Conservation (phyloP, 1,140 invertebrate species). For the Alviniconcha marisindica region DNA sequence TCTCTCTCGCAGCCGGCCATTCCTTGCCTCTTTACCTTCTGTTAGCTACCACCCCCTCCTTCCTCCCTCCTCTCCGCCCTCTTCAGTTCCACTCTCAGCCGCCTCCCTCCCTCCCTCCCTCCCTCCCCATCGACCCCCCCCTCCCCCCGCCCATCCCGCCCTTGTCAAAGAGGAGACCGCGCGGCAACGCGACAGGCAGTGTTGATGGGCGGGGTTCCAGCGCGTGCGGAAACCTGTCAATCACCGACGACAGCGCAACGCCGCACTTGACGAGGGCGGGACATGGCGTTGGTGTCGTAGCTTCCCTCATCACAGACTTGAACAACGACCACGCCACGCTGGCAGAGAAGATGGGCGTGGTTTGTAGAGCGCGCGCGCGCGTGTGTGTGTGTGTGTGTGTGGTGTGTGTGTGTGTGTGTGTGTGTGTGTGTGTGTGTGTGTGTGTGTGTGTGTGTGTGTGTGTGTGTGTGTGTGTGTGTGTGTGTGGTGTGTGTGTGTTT, state of each 20-base stretch:
- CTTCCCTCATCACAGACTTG: too few relatives aligned
- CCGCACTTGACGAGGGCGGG: too few relatives aligned
- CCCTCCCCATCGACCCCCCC: neutral
- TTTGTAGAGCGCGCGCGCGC: neutral
- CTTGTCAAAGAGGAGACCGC: neutral
- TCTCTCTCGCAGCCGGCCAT: neutral
- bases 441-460: too few relatives aligned
- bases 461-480: too few relatives aligned
- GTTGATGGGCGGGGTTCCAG: neutral
- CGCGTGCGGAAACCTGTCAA: neutral
- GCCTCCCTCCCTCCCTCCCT: neutral
- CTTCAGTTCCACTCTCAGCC: neutral
- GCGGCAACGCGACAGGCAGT: neutral
- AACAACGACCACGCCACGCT: too few relatives aligned
- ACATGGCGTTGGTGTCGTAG: too few relatives aligned
- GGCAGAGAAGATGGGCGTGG: too few relatives aligned
- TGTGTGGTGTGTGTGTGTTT: too few relatives aligned
- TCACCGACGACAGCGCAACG: neutral
- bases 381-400: too few relatives aligned
- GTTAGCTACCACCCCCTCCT: neutral
- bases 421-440: too few relatives aligned
- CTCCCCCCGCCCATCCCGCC: neutral
- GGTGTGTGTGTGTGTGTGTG: too few relatives aligned
- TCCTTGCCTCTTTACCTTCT: neutral
- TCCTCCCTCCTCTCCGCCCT: neutral